Evolutionary conservation across 2,797 vertebrate species (phyloP), one percentile per base, ranked within the genome.

Genomic region (Paedocypris micromegethes): DNA sequence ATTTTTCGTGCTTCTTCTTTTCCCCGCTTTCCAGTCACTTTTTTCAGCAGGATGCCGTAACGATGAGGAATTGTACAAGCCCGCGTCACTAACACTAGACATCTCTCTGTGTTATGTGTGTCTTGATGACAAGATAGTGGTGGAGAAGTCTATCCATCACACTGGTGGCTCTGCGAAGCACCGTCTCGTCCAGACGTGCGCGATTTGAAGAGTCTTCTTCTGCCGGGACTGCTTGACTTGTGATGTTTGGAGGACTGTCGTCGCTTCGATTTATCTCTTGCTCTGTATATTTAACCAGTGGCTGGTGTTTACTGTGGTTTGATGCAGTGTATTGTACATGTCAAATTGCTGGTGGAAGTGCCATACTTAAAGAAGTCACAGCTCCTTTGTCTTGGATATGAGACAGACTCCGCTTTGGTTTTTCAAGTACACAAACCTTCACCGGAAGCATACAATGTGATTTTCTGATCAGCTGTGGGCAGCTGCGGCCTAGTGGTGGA

Each of bases 41-140:
- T 66, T 74, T 68, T 23, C 23, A 76, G 73, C 71, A 48, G 44
- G 47, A 47, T 43, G 55, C 43, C 41, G 55, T 66, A 72, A 70
- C n/a, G 46, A 60, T 64, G 58, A 76, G 68, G 68, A 77, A 64
- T 70, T 61, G 46, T 6, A 55, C 63, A 59, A 75, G 46, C 50
- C 48, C 45, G 58, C 72, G 75, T 74, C 71, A 61, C 23, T 4
- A 49, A 59, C 53, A 53, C 65, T 61, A 23, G 23, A 23, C 40
- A 55, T 52, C 63, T 45, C 45, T 63, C 58, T 46, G 50, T 2
- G 38, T 67, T 73, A 72, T 66, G 43, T 50, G 42, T 74, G 70
- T 72, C 55, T 46, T 49, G 67, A 67, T 68, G 52, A 58, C 41
- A 70, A 56, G 8, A 57, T 50, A 41, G 45, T 49, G 52, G 53